Base-by-base conservation (phyloP, 2,888 invertebrate species). In the Apeira syringaria region DNA sequence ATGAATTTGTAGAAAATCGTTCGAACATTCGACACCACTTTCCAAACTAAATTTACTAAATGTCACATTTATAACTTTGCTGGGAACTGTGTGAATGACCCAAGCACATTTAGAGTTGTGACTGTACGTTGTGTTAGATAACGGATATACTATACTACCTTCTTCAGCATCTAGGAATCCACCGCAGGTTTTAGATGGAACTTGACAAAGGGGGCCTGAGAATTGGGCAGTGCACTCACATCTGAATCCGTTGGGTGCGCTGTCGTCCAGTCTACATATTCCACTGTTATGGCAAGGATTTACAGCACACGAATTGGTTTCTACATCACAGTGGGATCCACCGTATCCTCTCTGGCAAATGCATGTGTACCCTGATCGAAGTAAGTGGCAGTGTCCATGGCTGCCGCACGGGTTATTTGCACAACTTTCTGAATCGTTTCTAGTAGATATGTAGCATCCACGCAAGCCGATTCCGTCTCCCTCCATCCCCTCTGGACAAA, bases 241-340 rank as follows among this genome's bases (percentile, higher is more conserved):
- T 27, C 79, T 74, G 50, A 79, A 91, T 17, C 82, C 80, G 41
- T 53, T 61, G 7, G 63, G 20, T 1, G 55, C 36, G 36, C 36
- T 63, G 33, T 67, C 61, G 32, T 85, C 85, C 11, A 50, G 40
- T 42, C 68, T 70, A 71, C 98, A 98, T 1, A 92, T 92, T 0
- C 96, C 98, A 1, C 94, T 94, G 74, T 98, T 97, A 52, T 83
- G 88, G 68, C 98, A 98, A 0, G 97, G 97, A 73, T 93, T 93
- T 2, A 91, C 89, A 1, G 72, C 64, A 70, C 98, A 98, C 0
- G 91, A 88, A 69, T 94, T 89, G 0, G 81, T 70, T 9, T 80
- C 50, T 0, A 79, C 68, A 27, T 93, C 91, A 73, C 97, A 97
- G 35, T 91, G 92, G 5, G 80, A 77, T 1, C 93, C 93, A 65